Conservation (phyloP, 1,140 invertebrate species). For the Conus ventricosus region DNA sequence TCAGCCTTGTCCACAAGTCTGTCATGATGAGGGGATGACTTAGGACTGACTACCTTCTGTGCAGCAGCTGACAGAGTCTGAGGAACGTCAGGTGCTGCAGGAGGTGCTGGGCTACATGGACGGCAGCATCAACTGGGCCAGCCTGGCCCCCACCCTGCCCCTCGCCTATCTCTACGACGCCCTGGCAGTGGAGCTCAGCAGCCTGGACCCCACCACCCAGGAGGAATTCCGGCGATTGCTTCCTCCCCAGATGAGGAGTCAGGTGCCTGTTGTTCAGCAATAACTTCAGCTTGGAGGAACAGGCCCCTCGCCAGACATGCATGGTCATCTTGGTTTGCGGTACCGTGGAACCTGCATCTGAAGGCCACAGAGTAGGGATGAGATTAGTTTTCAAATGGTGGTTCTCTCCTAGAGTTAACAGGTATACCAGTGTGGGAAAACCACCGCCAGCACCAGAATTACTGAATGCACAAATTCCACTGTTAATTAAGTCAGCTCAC, state of each 20-base stretch:
- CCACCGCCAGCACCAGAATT: not conserved
- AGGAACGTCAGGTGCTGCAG: slow-evolving; percentile 36
- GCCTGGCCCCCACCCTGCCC: not conserved
- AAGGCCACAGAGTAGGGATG: not conserved
- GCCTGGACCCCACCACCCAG: slow-evolving; percentile 18
- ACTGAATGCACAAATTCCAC: not conserved
- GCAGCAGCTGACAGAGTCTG: slow-evolving; percentile 24
- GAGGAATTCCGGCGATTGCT: slow-evolving; percentile 21
- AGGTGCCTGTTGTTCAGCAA: slow-evolving; percentile 9
- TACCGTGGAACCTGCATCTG: not conserved
- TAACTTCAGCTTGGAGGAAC: not conserved
- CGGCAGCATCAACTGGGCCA: slow-evolving; percentile 27
- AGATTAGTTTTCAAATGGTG: not conserved
- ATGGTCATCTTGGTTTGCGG: not conserved
- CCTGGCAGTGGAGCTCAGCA: slow-evolving; percentile 18
- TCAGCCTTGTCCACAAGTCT: not conserved
- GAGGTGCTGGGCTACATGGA: slow-evolving; percentile 39
- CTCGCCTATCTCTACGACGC: slow-evolving; percentile 32
- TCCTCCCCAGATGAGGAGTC: slow-evolving; percentile 27
- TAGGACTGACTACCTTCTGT: not conserved
- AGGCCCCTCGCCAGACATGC: no score
- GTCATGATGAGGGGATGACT: not conserved
- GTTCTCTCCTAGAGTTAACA: not conserved
- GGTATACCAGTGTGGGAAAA: not conserved
- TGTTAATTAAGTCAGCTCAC: not conserved